A percentile compares a stretch with the other conserved stretches of the same genome.
Evolutionary conservation across 23 tunicate species (phyloP).

Genomic region (Pegea sp.): DNA sequence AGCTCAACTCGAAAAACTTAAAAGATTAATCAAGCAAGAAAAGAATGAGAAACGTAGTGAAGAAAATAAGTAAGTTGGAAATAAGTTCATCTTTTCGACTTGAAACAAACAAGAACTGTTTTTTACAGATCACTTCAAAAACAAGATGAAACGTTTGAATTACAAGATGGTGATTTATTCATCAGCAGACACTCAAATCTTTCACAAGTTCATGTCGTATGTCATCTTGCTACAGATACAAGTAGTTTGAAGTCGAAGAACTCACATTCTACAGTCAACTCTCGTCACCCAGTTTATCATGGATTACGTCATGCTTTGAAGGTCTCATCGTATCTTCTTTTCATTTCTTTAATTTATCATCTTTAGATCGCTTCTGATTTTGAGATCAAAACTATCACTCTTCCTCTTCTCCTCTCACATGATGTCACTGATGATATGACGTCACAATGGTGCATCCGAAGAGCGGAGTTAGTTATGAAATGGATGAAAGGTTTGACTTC

Average conservation of each 20-base stretch:
- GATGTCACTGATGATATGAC: conserved; percentile 63
- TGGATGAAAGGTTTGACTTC: conserved; percentile 72
- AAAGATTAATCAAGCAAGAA: background rate
- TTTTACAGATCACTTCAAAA: background rate
- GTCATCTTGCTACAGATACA: conserved; percentile 61
- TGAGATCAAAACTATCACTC: conserved; percentile 34
- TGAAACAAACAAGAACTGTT: background rate
- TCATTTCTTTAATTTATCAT: background rate
- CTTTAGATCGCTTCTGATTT: conserved; percentile 46
- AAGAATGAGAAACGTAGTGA: conserved; percentile 2
- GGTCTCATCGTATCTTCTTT: conserved; percentile 7
- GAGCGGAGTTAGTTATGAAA: conserved; percentile 98
- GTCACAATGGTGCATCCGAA: conserved; percentile 76
- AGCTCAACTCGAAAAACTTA: conserved; percentile 25
- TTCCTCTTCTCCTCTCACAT: conserved; percentile 68
- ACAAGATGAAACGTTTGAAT: background rate
- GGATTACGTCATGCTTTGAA: conserved; percentile 55
- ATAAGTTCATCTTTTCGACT: background rate
- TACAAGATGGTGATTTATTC: conserved; percentile 65
- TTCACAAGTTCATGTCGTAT: conserved; percentile 76
- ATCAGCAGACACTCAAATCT: conserved; percentile 88
- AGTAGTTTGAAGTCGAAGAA: conserved; percentile 21
- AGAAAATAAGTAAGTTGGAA: background rate
- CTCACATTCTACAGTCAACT: conserved; percentile 36
- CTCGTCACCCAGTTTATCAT: conserved; percentile 59